These are phyloP conservation scores for Sminthurides bifidus DNA, from an alignment of 1,140 invertebrate species.

Conservation along the genomic window DNA sequence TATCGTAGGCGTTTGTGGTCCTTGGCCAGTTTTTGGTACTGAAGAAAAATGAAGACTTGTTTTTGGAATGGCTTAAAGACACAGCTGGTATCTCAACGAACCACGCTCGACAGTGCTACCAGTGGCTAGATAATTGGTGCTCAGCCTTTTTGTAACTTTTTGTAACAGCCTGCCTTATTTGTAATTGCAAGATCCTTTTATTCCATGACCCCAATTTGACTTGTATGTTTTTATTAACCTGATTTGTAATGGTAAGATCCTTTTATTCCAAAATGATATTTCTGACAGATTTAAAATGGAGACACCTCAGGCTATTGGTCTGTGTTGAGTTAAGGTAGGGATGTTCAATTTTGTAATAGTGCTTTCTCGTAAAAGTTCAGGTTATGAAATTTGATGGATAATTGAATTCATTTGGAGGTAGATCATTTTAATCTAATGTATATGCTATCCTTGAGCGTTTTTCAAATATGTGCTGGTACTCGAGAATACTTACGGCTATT, in stretches of 20 bases:
- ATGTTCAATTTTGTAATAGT: too few species aligned
- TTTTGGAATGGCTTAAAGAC: constrained; percentile 95
- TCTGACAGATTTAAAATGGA: too few species aligned
- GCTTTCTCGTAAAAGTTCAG: too few species aligned
- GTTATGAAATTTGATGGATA: too few species aligned
- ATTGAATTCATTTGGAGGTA: too few species aligned
- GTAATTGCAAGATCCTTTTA: not conserved
- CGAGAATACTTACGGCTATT: too few species aligned
- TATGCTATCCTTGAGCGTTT: too few species aligned
- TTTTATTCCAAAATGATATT: too few species aligned
- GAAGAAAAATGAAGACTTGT: constrained; percentile 91
- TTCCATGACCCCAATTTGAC: not conserved
- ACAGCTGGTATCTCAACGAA: constrained; percentile 76
- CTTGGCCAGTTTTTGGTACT: constrained; percentile 93
- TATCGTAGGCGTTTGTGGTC: constrained; percentile 80
- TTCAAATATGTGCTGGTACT: too few species aligned
- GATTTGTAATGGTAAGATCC: not conserved
- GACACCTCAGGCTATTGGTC: too few species aligned
- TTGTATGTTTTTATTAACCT: not conserved
- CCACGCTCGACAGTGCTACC: constrained; percentile 83
- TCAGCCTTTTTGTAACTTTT: constrained; percentile 68
- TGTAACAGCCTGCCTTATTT: not conserved
- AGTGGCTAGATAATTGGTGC: constrained; percentile 91
- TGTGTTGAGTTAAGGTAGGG: too few species aligned
- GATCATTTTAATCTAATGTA: too few species aligned